A percentile compares a stretch with the other conserved stretches of the same genome.
Conservation (phyloP, 1,140 invertebrate genomes). For the Helicoverpa zea region DNA sequence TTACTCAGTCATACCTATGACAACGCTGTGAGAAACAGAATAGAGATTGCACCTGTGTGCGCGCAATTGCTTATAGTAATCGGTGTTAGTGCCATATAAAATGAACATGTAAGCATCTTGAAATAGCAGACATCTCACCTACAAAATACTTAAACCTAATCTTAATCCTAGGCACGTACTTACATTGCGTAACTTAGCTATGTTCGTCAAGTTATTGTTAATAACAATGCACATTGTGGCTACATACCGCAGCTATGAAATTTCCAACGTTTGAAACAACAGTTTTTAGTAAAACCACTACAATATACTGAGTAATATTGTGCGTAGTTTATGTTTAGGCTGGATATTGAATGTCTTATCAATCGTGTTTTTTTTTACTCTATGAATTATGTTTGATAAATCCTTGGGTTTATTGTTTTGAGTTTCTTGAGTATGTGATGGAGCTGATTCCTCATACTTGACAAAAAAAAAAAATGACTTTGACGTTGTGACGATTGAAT, state of each 20-base stretch:
- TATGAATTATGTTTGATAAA: background rate
- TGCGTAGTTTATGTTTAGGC: conserved; percentile 29
- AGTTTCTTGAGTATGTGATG: too few species aligned
- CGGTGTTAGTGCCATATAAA: background rate
- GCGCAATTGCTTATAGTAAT: too few species aligned
- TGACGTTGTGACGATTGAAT: too few species aligned
- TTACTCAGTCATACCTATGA: too few species aligned
- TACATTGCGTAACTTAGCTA: conserved; percentile 38
- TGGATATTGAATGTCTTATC: background rate
- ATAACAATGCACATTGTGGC: conserved; percentile 59
- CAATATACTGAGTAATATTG: conserved; percentile 40
- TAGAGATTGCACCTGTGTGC: too few species aligned
- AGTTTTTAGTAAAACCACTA: conserved; percentile 46
- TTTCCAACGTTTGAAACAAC: conserved; percentile 53
- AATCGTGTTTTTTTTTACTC: background rate
- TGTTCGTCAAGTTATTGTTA: conserved; percentile 50
- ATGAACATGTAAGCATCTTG: background rate
- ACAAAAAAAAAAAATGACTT: too few species aligned
- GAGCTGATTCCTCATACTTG: too few species aligned
- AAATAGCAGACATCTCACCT: too few species aligned
- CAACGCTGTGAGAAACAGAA: too few species aligned
- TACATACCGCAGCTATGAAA: conserved; percentile 48
- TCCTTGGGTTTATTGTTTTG: conserved; percentile 3
- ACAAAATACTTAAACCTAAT: background rate
- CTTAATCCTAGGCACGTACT: conserved; percentile 20